Conservation (phyloP, 2,797 vertebrate genomes). For the Notamacropus eugenii region DNA sequence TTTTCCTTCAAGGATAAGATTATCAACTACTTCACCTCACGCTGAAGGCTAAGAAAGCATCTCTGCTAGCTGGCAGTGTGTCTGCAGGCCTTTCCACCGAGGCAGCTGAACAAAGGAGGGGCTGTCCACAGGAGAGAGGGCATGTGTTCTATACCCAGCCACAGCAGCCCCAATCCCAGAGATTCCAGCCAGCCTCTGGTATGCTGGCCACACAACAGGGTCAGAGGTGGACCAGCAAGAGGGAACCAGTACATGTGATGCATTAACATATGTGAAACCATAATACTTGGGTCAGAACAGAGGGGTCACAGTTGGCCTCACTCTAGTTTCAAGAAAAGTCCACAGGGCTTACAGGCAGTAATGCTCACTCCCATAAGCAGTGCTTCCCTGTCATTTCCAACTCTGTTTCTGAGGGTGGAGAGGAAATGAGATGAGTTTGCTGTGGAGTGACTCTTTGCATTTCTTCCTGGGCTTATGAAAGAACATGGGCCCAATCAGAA, state of each 20-base stretch:
- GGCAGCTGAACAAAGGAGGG: neutral
- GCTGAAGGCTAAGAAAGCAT: conserved; percentile 5
- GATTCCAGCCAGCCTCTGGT: conserved; percentile 12
- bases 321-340: neutral
- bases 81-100: neutral
- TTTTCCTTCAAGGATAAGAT: conserved; percentile 41
- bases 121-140: neutral
- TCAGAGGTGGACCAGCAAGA: conserved; percentile 8
- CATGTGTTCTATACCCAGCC: neutral
- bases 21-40: neutral
- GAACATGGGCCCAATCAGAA: neutral
- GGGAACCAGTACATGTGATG: neutral
- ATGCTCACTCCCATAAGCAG: neutral
- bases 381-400: neutral
- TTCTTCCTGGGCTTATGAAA: neutral
- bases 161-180: neutral
- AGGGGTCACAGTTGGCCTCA: too few species aligned
- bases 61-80: neutral
- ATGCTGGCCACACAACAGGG: conserved; percentile 6
- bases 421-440: neutral
- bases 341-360: neutral
- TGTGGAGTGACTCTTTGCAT: neutral
- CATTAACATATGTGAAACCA: neutral
- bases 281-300: neutral
- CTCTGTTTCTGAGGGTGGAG: neutral